A percentile compares a stretch with the other conserved stretches of the same genome.
phyloP scores from a whole-genome alignment of 2,113 vertebrate species.

The Dipodomys ordii region DNA sequence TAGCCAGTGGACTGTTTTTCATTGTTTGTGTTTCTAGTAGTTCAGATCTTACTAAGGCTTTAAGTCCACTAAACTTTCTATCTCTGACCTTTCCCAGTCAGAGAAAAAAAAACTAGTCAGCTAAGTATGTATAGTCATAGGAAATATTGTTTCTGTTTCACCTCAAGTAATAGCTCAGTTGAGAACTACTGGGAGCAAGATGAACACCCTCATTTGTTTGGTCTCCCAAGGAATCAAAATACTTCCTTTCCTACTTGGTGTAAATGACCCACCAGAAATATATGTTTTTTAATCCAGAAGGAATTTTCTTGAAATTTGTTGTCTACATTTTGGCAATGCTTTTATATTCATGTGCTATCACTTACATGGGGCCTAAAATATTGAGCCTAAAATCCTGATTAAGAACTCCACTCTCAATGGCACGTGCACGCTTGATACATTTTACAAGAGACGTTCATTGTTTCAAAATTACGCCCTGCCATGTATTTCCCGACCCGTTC shows the following conservation, averaged over 20 bases:
- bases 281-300: neutral
- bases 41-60: slow-evolving; percentile 36
- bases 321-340: neutral
- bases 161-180: slow-evolving; percentile 11
- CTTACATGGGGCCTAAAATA: neutral
- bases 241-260: neutral
- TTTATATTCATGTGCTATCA: neutral
- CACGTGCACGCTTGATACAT: neutral
- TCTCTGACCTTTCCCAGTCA: neutral
- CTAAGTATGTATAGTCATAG: neutral
- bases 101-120: neutral
- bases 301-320: neutral
- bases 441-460: slow-evolving; percentile 12
- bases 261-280: slow-evolving; percentile 3
- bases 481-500: slow-evolving; percentile 50
- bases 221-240: neutral
- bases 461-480: slow-evolving; percentile 25
- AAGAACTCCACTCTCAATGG: neutral
- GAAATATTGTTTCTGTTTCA: slow-evolving; percentile 2
- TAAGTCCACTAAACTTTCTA: slow-evolving; percentile 33
- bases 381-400: slow-evolving; percentile 33
- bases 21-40: neutral
- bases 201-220: neutral
- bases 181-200: neutral
- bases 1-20: neutral